Conservation (phyloP, 2,888 invertebrate genomes). For the Apodemia zela region DNA sequence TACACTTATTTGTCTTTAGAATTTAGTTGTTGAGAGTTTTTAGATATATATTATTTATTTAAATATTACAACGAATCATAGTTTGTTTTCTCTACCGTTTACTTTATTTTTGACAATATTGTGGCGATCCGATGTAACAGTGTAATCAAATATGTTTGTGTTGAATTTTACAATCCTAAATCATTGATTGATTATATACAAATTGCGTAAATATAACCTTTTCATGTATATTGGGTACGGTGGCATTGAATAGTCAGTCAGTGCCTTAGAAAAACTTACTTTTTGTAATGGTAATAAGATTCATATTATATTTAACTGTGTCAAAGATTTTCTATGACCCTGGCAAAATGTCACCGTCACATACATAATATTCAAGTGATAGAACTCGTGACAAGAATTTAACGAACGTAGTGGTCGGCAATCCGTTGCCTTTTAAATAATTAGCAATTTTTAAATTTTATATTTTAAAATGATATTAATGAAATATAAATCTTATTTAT, state of each 20-base stretch:
- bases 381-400: background rate
- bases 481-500: too few relatives aligned
- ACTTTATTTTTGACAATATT: constrained; percentile 43
- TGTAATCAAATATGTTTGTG: constrained; percentile 10
- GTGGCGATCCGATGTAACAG: constrained; percentile 1
- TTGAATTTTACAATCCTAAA: background rate
- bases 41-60: constrained; percentile 71
- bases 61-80: constrained; percentile 67
- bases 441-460: too few relatives aligned
- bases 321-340: background rate
- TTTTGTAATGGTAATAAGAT: background rate
- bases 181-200: constrained; percentile 7
- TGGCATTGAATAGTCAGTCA: background rate
- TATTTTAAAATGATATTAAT: too few relatives aligned
- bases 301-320: background rate
- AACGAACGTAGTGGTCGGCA: background rate
- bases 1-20: constrained; percentile 40
- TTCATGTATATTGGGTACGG: background rate
- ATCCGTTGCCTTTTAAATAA: too few relatives aligned
- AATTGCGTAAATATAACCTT: background rate
- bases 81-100: constrained; percentile 44
- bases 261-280: background rate
- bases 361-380: background rate
- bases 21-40: constrained; percentile 71
- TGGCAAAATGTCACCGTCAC: background rate